phyloP scores from a whole-genome alignment of 2,888 invertebrate genomes.

The Siphonodentalium dalli region DNA sequence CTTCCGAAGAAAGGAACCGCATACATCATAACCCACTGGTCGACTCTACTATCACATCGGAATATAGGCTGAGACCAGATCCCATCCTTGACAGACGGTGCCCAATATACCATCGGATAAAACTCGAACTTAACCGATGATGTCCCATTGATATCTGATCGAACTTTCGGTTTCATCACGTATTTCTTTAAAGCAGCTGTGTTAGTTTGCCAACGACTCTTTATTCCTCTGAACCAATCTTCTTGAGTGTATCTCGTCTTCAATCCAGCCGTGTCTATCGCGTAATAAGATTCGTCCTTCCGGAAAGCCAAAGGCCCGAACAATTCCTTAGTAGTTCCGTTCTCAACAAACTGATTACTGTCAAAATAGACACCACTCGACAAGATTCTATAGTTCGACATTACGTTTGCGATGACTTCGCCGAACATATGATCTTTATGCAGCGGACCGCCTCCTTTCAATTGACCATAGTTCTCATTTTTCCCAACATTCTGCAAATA shows the following conservation, averaged over 20 bases:
- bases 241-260: conserved; percentile 76
- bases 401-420: conserved; percentile 85
- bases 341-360: conserved; percentile 83
- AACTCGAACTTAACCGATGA: conserved; percentile 60
- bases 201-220: conserved; percentile 93
- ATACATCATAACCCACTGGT: conserved; percentile 96
- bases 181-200: conserved; percentile 87
- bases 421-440: conserved; percentile 87
- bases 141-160: conserved; percentile 74
- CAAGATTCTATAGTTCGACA: conserved; percentile 90
- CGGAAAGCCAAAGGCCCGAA: conserved; percentile 53
- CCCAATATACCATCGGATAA: conserved; percentile 69
- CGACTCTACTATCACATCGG: conserved; percentile 79
- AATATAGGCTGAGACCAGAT: conserved; percentile 89
- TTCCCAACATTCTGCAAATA: conserved; percentile 74
- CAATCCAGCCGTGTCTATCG: conserved; percentile 59
- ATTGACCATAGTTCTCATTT: conserved; percentile 37
- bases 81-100: conserved; percentile 52
- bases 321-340: conserved; percentile 34
- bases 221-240: conserved; percentile 84
- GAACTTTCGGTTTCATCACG: conserved; percentile 88
- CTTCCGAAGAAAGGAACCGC: conserved; percentile 92
- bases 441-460: conserved; percentile 30
- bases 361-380: conserved; percentile 86
- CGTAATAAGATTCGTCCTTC: conserved; percentile 27